Evolutionary conservation across 92 coral and sea anemone species (phyloP).

Genomic region (Umimayanthus kanabou): DNA sequence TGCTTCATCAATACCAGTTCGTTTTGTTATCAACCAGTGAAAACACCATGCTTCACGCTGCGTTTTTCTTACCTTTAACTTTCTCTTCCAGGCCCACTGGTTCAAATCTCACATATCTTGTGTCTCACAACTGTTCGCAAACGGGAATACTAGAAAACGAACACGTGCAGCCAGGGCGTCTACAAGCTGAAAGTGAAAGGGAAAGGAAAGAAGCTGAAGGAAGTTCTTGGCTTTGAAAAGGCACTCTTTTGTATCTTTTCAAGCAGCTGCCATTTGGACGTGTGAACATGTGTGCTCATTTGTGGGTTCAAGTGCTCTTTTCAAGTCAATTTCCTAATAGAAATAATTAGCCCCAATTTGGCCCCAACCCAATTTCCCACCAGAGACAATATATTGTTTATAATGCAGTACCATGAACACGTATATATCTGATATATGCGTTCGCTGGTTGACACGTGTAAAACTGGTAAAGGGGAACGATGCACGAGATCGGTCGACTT

Average conservation of each 20-base stretch:
- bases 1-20: background rate
- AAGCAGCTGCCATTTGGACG: slow-evolving; percentile 19
- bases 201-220: background rate
- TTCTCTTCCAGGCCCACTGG: background rate
- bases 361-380: background rate
- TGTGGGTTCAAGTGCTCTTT: slow-evolving; percentile 26
- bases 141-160: background rate
- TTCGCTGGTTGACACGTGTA: background rate
- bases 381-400: background rate
- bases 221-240: background rate
- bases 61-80: background rate
- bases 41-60: background rate
- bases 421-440: background rate
- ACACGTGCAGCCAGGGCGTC: background rate
- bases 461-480: background rate
- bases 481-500: background rate
- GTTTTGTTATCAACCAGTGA: background rate
- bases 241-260: background rate
- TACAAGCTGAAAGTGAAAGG: background rate
- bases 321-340: slow-evolving; percentile 24
- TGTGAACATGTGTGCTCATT: slow-evolving; percentile 30
- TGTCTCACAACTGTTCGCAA: too few species aligned
- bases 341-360: background rate
- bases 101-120: background rate
- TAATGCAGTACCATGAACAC: background rate